Base-by-base conservation (phyloP, 2,113 vertebrate species). In the Podarcis muralis region DNA sequence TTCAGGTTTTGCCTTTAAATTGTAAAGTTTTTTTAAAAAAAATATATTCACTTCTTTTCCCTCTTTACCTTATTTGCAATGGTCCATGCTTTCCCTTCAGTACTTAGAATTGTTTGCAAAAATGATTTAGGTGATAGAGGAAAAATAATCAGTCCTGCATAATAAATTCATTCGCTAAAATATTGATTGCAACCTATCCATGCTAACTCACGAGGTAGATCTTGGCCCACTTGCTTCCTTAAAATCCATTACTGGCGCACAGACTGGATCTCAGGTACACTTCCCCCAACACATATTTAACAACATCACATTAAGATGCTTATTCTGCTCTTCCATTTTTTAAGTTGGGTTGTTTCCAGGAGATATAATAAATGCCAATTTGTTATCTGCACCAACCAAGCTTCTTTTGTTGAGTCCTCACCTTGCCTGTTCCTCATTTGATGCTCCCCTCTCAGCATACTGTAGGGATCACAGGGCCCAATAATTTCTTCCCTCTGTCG, bases 21-120 rank as follows among this genome's bases (percentile, higher is more conserved):
- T 93, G 89, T 88, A 91, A 90, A 91, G 90, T 92, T 93, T 89
- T 23, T 93, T 82, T 89, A 93, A 93, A 92, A 92, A 94, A 94
- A 93, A 89, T 80, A 84, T 0, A 16, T 84, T 88, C 91, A 92
- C 92, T 92, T 91, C 93, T 88, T 94, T 93, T 91, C 76, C 8
- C 59, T 92, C 66, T 82, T 91, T 88, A 90, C 66, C 84, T 91
- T 88, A 91, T 93, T 94, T 91, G 80, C 88, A 88, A 78, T 83
- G 57, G 87, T 83, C 85, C 69, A 43, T 69, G n/a, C 84, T 87
- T 88, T 91, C 84, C 40, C 87, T 74, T 71, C 75, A 86, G 86
- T 87, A 66, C 83, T 23, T 32, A 77, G 11, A 48, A 11, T 3
- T 2, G 48, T 53, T 53, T 53, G 77, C 81, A 94, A 95, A 92